phyloP scores from a whole-genome alignment of 2,113 vertebrate species.

The Rhea pennata region DNA sequence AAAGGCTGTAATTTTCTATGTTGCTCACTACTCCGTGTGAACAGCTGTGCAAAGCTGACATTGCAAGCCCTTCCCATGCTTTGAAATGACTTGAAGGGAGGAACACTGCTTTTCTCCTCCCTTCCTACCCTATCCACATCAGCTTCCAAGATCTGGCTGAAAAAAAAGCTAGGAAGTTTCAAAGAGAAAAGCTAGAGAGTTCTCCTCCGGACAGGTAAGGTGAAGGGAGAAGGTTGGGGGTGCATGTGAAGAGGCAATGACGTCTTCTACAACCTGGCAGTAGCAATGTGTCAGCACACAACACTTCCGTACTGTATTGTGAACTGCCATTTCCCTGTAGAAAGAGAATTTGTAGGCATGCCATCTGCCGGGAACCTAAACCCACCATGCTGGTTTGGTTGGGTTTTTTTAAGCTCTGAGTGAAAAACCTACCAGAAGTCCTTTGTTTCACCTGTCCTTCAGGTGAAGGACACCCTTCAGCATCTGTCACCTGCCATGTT shows the following conservation, averaged over 20 bases:
- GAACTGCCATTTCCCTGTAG: neutral
- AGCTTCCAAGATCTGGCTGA: neutral
- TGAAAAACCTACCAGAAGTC: neutral
- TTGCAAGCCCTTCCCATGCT: rapidly evolving
- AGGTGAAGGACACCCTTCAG: neutral
- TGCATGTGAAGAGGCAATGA: no score
- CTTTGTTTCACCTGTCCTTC: neutral
- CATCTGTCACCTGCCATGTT: neutral
- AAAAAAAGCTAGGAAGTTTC: neutral
- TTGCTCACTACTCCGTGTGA: neutral
- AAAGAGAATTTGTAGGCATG: no score
- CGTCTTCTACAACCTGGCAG: no score
- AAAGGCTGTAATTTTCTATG: no score
- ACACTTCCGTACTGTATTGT: neutral
- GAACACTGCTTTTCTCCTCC: neutral
- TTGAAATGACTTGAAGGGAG: rapidly evolving
- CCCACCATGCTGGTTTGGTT: neutral
- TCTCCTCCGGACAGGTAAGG: neutral
- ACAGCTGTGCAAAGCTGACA: neutral
- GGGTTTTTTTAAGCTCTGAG: neutral
- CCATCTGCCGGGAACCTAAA: rapidly evolving
- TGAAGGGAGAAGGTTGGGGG: rapidly evolving
- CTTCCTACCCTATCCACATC: neutral
- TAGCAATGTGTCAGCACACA: neutral
- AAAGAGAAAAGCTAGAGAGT: neutral